Base-by-base conservation (phyloP, 2,888 invertebrate species). In the Cantharis lateralis region DNA sequence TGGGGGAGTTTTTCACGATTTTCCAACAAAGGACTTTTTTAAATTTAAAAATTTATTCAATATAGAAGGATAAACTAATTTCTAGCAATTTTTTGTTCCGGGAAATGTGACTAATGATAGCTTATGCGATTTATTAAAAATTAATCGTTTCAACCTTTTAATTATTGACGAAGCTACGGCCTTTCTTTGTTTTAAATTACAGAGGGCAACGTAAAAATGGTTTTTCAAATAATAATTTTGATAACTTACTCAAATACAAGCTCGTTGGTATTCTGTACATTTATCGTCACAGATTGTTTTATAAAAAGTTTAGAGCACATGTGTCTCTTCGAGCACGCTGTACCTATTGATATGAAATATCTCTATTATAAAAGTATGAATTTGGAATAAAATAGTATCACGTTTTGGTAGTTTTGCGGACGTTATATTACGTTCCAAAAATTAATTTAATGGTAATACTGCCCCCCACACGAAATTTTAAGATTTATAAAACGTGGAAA, bases 221-320 rank as follows among this genome's bases (percentile, higher is more conserved):
- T 48, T 66, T n/a, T 20, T 66, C 7, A 66, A 66, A 66, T n/a
- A 66, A 66, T 66, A 66, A 66, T 20, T 66, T 66, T 66, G 18
- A 66, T 66, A 20, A 66, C 11, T 66, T 66, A 48, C 48, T 66
- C n/a, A 66, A 66, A 66, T 66, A 66, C 13, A 20, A 66, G 64
- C 20, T 20, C 18, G 24, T 66, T 66, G 18, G 64, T 66, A 66
- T 66, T 66, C 64, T 20, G 64, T 66, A 24, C 64, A n/a, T 66
- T 66, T 66, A 66, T 66, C 64, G 64, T 66, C 64, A 66, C 64
- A 66, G 64, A 66, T 66, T 66, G 64, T 66, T 66, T 66, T 66
- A 66, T 66, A 66, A 66, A 66, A 66, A 66, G 64, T 66, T 24
- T 66, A 66, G 64, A 24, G 24, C 64, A 66, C 64, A 66, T 66